These are phyloP conservation scores for Quadroppia sp. DNA, from an alignment of 2,888 invertebrate species.

Conservation along the genomic window DNA sequence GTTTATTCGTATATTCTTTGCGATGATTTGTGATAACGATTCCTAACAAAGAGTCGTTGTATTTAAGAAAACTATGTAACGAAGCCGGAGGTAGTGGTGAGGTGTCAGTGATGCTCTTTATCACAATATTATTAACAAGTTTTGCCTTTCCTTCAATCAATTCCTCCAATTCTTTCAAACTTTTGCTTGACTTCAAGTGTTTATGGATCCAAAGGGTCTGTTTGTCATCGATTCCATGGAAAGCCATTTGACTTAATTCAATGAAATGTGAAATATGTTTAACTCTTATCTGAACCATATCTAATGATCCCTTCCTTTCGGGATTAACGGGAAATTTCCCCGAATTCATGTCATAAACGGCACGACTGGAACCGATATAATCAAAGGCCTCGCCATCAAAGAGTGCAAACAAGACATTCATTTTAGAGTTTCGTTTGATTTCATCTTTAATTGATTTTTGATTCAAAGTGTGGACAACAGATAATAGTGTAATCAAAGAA, in stretches of 20 bases:
- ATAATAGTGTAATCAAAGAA: constrained; percentile 69
- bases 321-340: constrained; percentile 61
- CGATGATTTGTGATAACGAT: constrained; percentile 66
- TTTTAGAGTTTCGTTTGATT: background rate
- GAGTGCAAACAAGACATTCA: constrained; percentile 45
- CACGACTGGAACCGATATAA: constrained; percentile 89
- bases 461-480: constrained; percentile 65
- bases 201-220: constrained; percentile 45
- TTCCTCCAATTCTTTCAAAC: constrained; percentile 44
- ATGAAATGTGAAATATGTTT: constrained; percentile 47
- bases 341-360: constrained; percentile 75
- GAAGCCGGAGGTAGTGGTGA: constrained; percentile 72
- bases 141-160: constrained; percentile 42
- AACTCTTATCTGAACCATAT: constrained; percentile 30
- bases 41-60: constrained; percentile 57
- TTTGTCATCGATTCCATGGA: background rate
- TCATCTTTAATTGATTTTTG: constrained; percentile 12
- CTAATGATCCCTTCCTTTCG: background rate
- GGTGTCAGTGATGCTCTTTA: constrained; percentile 1
- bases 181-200: constrained; percentile 41
- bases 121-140: background rate
- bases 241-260: constrained; percentile 28
- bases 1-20: constrained; percentile 60
- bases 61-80: constrained; percentile 71
- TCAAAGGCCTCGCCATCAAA: constrained; percentile 72